Evolutionary conservation across 2,113 vertebrate species (phyloP).

Genomic region (Sakesphorus luctuosus): DNA sequence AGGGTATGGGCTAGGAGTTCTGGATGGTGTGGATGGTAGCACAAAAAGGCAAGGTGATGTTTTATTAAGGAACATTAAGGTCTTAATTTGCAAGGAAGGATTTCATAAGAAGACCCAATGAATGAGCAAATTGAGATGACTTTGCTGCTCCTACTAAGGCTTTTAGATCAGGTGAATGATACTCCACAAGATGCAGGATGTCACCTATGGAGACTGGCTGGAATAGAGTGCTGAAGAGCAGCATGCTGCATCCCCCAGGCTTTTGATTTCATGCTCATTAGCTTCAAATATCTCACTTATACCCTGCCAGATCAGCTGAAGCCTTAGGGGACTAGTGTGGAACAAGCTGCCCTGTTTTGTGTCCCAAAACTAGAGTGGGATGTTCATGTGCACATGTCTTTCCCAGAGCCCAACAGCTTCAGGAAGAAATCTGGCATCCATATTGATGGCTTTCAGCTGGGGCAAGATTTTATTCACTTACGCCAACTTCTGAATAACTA

Average conservation of each 20-base stretch:
- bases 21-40: not conserved
- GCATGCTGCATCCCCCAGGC: rapidly evolving
- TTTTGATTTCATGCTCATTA: not conserved
- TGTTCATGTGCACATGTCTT: not conserved
- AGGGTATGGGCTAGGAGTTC: not conserved
- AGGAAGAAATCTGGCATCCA: conserved; percentile 87
- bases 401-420: conserved; percentile 93
- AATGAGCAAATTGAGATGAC: not conserved
- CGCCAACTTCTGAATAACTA: conserved; percentile 80
- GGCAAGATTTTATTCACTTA: conserved; percentile 85
- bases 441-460: conserved; percentile 86
- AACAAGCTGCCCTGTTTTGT: not conserved
- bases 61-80: not conserved
- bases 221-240: not conserved
- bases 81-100: not conserved
- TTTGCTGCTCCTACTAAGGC: not conserved
- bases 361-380: rapidly evolving
- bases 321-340: not conserved
- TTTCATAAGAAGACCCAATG: not conserved
- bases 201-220: not conserved
- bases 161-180: not conserved
- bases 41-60: not conserved
- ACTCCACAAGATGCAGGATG: rapidly evolving
- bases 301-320: rapidly evolving
- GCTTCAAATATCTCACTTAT: not conserved